phyloP scores from a whole-genome alignment of 2,888 invertebrate genomes.

The Epicampocera succincta region DNA sequence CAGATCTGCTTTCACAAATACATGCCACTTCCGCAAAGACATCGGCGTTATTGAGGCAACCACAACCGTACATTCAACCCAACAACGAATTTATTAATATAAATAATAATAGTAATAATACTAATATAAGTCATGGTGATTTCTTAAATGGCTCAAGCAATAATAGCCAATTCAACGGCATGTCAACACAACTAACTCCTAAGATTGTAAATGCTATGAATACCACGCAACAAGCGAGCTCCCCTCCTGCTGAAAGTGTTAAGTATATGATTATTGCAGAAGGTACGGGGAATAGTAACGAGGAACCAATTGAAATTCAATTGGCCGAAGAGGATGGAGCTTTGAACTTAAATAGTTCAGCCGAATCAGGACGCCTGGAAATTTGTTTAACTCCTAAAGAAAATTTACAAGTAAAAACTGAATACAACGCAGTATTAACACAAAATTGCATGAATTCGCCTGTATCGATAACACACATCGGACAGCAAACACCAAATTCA shows the following conservation, averaged over 20 bases:
- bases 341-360: slow-evolving; percentile 74
- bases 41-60: slow-evolving; percentile 44
- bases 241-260: slow-evolving; percentile 64
- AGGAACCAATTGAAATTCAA: slow-evolving; percentile 76
- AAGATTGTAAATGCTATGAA: slow-evolving; percentile 51
- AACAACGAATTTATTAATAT: no score
- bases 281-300: slow-evolving; percentile 66
- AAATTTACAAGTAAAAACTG: slow-evolving; percentile 59
- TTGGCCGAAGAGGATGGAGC: slow-evolving; percentile 74
- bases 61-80: no score
- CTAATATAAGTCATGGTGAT: neutral
- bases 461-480: neutral
- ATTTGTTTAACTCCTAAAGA: slow-evolving; percentile 74
- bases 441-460: no score
- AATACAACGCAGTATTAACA: slow-evolving; percentile 8
- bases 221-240: slow-evolving; percentile 41
- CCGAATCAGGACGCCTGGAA: slow-evolving; percentile 76
- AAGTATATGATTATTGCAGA: slow-evolving; percentile 76
- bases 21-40: slow-evolving; percentile 69
- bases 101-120: no score
- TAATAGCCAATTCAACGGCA: slow-evolving; percentile 42
- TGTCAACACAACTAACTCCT: slow-evolving; percentile 25
- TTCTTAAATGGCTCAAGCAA: slow-evolving; percentile 1
- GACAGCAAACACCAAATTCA: slow-evolving; percentile 26
- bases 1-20: slow-evolving; percentile 74